These are phyloP conservation scores for Petrolisthes cinctipes DNA, from an alignment of 2,888 invertebrate species.

Conservation along the genomic window DNA sequence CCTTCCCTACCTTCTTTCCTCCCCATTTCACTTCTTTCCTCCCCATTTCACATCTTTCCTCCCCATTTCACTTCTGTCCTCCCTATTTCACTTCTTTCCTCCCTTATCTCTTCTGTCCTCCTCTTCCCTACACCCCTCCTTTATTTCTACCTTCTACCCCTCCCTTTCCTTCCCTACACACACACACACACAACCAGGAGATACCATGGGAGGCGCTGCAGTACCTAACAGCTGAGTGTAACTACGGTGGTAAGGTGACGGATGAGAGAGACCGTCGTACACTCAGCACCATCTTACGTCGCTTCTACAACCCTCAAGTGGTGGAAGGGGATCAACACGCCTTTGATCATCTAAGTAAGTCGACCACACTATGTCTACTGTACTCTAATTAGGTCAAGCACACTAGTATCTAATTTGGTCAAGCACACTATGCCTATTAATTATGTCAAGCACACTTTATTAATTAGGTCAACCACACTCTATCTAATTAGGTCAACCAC, in stretches of 20 bases:
- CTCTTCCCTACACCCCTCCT: background rate
- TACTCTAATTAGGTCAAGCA: too few relatives aligned
- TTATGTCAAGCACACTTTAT: too few relatives aligned
- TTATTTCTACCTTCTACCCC: background rate
- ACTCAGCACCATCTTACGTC: slow-evolving; percentile 70
- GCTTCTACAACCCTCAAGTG: slow-evolving; percentile 70
- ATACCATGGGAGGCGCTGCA: slow-evolving; percentile 70
- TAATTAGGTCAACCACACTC: too few relatives aligned
- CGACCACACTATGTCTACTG: too few relatives aligned
- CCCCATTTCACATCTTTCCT: background rate
- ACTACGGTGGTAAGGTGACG: slow-evolving; percentile 73
- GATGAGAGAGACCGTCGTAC: slow-evolving; percentile 72
- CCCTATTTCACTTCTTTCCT: background rate
- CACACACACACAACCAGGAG: slow-evolving; percentile 31
- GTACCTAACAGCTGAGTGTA: slow-evolving; percentile 73
- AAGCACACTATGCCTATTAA: too few relatives aligned
- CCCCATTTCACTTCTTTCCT: background rate
- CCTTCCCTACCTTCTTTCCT: background rate
- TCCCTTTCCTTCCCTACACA: background rate
- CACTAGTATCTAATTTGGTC: too few relatives aligned
- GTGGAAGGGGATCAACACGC: slow-evolving; percentile 67
- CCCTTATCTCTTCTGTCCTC: background rate
- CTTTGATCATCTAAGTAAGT: slow-evolving; percentile 69
- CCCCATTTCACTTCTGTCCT: background rate
- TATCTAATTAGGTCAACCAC: too few relatives aligned